Base-by-base conservation (phyloP, 2,797 vertebrate species). In the Mastacembelus armatus region DNA sequence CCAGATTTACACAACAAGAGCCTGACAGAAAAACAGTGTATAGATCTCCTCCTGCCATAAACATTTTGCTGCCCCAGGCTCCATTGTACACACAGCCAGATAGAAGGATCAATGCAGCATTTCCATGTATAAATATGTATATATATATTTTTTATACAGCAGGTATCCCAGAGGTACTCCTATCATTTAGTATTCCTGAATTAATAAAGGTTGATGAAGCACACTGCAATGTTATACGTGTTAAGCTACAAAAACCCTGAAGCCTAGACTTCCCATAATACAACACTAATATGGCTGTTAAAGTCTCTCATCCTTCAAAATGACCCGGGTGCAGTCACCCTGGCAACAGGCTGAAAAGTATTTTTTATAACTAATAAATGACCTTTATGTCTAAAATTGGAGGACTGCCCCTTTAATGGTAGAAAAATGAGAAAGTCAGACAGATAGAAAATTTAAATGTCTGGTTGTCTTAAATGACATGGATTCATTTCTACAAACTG, bases 1-100 rank as follows among this genome's bases (percentile, higher is more conserved):
- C 81, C 82, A 73, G 66, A 77, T 78, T 80, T 80, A 83, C 75
- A 74, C 78, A 78, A 67, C 50, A 47, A 66, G n/a, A 75, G 47
- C 56, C 70, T 43, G 45, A 59, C 77, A 72, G 77, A 55, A 49
- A 35, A 68, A 39, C 51, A 56, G 29, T 27, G 60, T 54, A 58
- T 64, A 10, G 18, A 59, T 54, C 22, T 54, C 21, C 64, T 44
- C 22, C 45, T 54, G 40, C 58, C 49, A 52, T 66, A 75, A 71
- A 79, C 39, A 55, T 62, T 54, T 30, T 29, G 43, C 62, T 39
- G 30, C 40, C 59, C 49, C 6, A 1, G 64, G 64, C 43, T 45
- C 51, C 39, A 79, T 76, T 87, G 74, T 70, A 65, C 62, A 47
- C 32, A 33, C 39, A 66, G 54, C 27, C 60, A 33, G 69, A 74